These are phyloP conservation scores for Agonopterix heracliana DNA, from an alignment of 2,888 invertebrate species.

Conservation along the genomic window DNA sequence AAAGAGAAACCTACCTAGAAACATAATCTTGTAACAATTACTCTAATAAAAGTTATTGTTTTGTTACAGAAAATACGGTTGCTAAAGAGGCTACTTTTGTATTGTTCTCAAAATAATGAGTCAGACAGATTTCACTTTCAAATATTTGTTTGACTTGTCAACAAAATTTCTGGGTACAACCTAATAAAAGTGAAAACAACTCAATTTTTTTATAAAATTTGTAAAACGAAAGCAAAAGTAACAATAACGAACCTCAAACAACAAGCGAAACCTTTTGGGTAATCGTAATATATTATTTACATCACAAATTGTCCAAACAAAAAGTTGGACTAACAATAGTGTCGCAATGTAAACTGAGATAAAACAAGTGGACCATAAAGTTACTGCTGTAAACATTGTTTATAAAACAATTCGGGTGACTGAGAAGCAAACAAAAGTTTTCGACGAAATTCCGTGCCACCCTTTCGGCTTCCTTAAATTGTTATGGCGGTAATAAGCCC, in stretches of 20 bases:
- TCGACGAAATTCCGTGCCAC: conserved; percentile 61
- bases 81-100: neutral
- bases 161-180: conserved; percentile 6
- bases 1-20: no score
- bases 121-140: conserved; percentile 1
- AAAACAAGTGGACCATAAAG: conserved; percentile 69
- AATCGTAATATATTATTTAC: conserved; percentile 27
- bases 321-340: conserved; percentile 48
- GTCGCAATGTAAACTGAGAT: conserved; percentile 51
- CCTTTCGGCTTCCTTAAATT: conserved; percentile 74
- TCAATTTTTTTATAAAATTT: conserved; percentile 21
- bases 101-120: neutral
- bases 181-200: conserved; percentile 29
- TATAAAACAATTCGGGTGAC: conserved; percentile 68
- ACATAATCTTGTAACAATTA: no score
- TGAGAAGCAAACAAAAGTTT: conserved; percentile 66
- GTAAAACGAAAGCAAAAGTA: conserved; percentile 50
- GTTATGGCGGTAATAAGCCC: conserved; percentile 70
- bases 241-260: conserved; percentile 29
- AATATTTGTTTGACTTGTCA: neutral
- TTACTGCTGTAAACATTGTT: conserved; percentile 71
- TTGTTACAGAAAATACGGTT: no score
- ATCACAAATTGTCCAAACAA: conserved; percentile 45
- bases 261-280: conserved; percentile 49
- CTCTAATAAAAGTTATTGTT: no score